A percentile compares a stretch with the other conserved stretches of the same genome.
These are phyloP conservation scores for Neodontobutis hainanensis DNA, from an alignment of 2,113 vertebrate genomes.

Conservation along the genomic window DNA sequence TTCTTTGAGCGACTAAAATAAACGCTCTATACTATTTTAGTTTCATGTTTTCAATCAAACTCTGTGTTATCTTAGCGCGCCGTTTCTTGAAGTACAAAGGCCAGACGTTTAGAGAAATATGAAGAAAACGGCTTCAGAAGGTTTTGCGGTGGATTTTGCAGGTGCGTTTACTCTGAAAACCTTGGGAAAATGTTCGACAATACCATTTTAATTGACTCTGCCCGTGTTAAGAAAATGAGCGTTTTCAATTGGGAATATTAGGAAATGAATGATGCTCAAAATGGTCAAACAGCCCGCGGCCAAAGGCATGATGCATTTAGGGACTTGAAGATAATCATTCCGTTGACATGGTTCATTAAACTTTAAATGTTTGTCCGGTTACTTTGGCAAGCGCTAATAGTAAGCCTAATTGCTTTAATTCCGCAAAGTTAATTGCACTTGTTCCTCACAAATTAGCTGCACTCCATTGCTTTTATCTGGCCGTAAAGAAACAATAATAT, in stretches of 20 bases:
- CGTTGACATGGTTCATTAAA: constrained; percentile 45
- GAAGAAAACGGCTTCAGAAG: neutral
- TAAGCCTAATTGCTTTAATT: constrained; percentile 30
- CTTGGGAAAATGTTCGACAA: no score
- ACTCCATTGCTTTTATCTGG: constrained; percentile 47
- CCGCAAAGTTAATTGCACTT: constrained; percentile 55
- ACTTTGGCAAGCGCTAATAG: constrained; percentile 57
- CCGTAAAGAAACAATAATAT: constrained; percentile 53
- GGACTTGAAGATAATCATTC: constrained; percentile 19
- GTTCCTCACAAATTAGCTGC: constrained; percentile 48
- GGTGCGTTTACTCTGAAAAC: no score
- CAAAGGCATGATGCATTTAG: constrained; percentile 12
- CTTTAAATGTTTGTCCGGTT: constrained; percentile 47
- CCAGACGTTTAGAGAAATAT: neutral
- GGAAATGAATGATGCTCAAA: constrained; percentile 22
- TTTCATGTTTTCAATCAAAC: no score
- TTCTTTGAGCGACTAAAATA: no score
- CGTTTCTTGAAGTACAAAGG: no score
- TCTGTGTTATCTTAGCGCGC: no score
- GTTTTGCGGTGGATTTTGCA: neutral
- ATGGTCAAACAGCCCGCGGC: constrained; percentile 28
- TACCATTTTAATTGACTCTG: neutral
- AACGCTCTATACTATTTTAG: no score
- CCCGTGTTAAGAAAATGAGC: no score
- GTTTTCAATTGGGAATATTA: neutral